Evolutionary conservation across 1,140 invertebrate species (phyloP).

Genomic region (Caenorhabditis briggsae): DNA sequence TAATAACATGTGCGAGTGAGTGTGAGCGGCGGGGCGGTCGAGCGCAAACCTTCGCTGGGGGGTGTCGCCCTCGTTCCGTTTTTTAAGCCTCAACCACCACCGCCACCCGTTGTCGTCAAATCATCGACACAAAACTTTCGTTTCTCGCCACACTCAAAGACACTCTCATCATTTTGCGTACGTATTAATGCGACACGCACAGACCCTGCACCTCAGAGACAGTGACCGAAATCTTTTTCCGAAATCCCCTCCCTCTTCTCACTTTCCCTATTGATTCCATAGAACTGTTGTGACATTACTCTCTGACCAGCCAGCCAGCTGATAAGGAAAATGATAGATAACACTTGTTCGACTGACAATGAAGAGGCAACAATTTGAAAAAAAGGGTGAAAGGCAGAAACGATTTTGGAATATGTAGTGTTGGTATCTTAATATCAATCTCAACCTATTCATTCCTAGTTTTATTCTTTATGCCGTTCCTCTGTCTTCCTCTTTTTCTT

Average conservation of each 20-base stretch:
- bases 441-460: neutral
- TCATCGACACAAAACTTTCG: neutral
- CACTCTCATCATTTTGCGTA: no score
- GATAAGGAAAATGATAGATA: neutral
- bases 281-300: neutral
- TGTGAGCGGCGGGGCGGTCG: conserved; percentile 4
- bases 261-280: no score
- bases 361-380: neutral
- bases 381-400: neutral
- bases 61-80: conserved; percentile 3
- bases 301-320: neutral
- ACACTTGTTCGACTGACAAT: neutral
- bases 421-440: conserved; percentile 22
- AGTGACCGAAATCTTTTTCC: no score
- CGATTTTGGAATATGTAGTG: neutral
- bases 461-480: neutral
- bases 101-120: neutral
- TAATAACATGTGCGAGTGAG: conserved; percentile 39
- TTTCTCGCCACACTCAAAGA: neutral
- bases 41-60: neutral
- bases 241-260: no score
- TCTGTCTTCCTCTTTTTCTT: neutral
- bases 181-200: no score
- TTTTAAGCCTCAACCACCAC: neutral
- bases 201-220: no score